Conservation (phyloP, 1,140 invertebrate genomes). For the Acromyrmex echinatior region DNA sequence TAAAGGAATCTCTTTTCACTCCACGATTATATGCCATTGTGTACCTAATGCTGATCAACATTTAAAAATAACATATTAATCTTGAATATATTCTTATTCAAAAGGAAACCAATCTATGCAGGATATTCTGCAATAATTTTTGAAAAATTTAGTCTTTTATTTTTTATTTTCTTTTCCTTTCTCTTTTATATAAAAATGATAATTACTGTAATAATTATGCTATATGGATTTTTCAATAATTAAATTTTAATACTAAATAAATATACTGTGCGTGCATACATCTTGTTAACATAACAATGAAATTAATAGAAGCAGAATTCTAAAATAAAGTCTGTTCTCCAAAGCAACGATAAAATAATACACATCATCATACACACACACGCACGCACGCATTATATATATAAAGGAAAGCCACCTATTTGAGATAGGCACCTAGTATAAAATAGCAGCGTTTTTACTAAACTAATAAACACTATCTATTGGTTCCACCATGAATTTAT, state of each 20-base stretch:
- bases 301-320: background rate
- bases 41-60: background rate
- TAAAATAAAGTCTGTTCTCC: background rate
- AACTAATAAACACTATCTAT: no score
- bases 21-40: slow-evolving; percentile 84
- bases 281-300: background rate
- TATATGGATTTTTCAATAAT: no score
- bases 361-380: no score
- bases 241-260: background rate
- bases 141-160: background rate
- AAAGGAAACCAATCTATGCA: background rate
- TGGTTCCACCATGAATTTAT: no score
- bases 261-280: background rate
- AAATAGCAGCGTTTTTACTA: no score
- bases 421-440: no score
- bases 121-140: background rate
- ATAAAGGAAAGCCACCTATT: no score
- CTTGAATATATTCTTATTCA: background rate
- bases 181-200: background rate
- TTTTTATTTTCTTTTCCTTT: background rate
- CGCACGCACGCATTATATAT: no score
- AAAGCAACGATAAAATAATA: background rate
- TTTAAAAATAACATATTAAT: slow-evolving; percentile 1
- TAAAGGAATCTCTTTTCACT: slow-evolving; percentile 82
- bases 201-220: no score